These are phyloP conservation scores for Seriola rivoliana DNA, from an alignment of 2,113 vertebrate genomes.

Conservation along the genomic window DNA sequence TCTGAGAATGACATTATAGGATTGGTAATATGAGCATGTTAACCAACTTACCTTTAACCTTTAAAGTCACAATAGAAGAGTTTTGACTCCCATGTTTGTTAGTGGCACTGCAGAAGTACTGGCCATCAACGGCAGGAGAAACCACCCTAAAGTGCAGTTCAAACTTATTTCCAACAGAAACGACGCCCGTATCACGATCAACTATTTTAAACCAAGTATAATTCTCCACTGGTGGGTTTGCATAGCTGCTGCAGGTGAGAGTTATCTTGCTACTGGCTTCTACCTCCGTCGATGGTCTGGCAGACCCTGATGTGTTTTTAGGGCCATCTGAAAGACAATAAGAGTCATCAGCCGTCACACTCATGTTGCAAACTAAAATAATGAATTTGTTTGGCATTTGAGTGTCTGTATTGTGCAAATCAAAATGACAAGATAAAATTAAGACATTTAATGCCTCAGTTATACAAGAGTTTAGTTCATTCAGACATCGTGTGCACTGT, in stretches of 20 bases:
- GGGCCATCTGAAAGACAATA: conserved; percentile 55
- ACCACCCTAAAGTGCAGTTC: background rate
- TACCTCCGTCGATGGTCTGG: conserved; percentile 9
- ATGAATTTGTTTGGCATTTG: background rate
- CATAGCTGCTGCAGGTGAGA: conserved; percentile 63
- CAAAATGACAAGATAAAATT: background rate
- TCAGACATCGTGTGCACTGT: background rate
- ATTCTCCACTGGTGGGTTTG: conserved; percentile 55
- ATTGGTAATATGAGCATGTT: background rate
- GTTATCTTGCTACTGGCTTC: background rate
- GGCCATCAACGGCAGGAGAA: background rate
- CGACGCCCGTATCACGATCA: background rate
- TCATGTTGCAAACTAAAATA: background rate
- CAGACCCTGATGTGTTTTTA: conserved; percentile 50
- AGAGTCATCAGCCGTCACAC: too few relatives aligned
- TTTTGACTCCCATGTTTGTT: conserved; percentile 57
- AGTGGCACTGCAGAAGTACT: conserved; percentile 49
- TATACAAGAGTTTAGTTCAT: background rate
- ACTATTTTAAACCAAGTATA: conserved; percentile 54
- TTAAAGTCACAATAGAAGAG: conserved; percentile 37
- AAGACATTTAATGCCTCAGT: background rate
- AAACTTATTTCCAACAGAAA: background rate
- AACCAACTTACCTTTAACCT: conserved; percentile 28
- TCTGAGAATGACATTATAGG: background rate
- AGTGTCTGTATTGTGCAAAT: background rate